Conservation (phyloP, 2,888 invertebrate genomes). For the Agriopis marginaria region DNA sequence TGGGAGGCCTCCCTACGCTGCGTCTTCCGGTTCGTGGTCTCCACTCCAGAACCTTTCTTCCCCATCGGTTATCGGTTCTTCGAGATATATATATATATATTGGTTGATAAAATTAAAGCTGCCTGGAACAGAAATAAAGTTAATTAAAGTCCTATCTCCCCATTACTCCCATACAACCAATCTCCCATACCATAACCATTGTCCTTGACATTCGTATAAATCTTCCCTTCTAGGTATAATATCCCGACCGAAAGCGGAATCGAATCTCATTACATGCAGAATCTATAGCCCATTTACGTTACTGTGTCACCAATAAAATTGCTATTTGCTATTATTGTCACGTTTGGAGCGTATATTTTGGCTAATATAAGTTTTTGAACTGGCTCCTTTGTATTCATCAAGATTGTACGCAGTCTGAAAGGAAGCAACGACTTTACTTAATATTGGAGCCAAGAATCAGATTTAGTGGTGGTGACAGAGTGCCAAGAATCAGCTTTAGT, state of each 20-base stretch:
- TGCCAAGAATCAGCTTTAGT: too few relatives aligned
- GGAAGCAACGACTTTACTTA: background rate
- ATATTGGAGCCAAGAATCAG: too few relatives aligned
- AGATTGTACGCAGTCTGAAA: background rate
- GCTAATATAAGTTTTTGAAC: constrained; percentile 15
- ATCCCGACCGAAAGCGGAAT: constrained; percentile 30
- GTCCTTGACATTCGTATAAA: constrained; percentile 34
- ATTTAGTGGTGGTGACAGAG: too few relatives aligned
- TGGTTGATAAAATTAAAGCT: too few relatives aligned
- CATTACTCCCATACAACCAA: constrained; percentile 15
- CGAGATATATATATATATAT: too few relatives aligned
- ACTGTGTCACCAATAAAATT: constrained; percentile 30
- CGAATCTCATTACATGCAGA: constrained; percentile 35
- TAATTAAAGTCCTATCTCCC: constrained; percentile 9
- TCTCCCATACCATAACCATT: constrained; percentile 25
- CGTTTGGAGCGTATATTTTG: constrained; percentile 22
- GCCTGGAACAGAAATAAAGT: constrained; percentile 4
- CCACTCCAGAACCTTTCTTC: too few relatives aligned
- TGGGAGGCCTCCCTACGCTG: too few relatives aligned
- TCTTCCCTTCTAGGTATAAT: constrained; percentile 28
- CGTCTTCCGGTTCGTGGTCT: too few relatives aligned
- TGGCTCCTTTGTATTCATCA: background rate
- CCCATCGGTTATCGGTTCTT: too few relatives aligned
- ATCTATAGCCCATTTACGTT: constrained; percentile 31
- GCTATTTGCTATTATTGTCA: constrained; percentile 33